Conservation (phyloP, 2,888 invertebrate species). For the Xestoiulus laeticollis region DNA sequence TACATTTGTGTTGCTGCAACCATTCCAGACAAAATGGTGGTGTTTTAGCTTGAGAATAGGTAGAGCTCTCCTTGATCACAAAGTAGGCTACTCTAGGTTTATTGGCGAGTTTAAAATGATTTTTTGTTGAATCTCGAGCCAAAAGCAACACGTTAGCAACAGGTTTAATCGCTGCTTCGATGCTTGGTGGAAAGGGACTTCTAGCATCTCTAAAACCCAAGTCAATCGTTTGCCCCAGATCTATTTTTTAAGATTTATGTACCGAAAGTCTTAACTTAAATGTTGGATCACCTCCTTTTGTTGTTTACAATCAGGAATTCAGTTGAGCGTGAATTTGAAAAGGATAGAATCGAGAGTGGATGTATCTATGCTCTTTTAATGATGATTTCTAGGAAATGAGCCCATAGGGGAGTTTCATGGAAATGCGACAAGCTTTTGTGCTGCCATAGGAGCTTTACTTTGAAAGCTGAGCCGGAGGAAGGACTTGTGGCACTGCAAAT, state of each 20-base stretch:
- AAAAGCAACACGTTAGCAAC: no score
- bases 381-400: slow-evolving; percentile 40
- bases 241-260: background rate
- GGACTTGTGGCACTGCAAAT: background rate
- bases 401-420: slow-evolving; percentile 16
- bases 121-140: no score
- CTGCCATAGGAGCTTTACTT: background rate
- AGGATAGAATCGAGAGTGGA: slow-evolving; percentile 17
- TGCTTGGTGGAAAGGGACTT: no score
- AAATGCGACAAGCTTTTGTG: slow-evolving; percentile 42
- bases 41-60: no score
- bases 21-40: no score
- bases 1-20: no score
- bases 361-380: slow-evolving; percentile 35
- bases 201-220: no score
- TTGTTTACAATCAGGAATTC: background rate
- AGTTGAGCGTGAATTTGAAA: slow-evolving; percentile 19
- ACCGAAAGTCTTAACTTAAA: background rate
- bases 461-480: background rate
- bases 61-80: no score
- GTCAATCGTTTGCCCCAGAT: no score
- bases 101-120: no score
- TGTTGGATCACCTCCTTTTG: background rate
- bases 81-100: no score
- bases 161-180: no score